These are phyloP conservation scores for Hippopotamyrus pictus DNA, from an alignment of 2,797 vertebrate species.

Conservation along the genomic window DNA sequence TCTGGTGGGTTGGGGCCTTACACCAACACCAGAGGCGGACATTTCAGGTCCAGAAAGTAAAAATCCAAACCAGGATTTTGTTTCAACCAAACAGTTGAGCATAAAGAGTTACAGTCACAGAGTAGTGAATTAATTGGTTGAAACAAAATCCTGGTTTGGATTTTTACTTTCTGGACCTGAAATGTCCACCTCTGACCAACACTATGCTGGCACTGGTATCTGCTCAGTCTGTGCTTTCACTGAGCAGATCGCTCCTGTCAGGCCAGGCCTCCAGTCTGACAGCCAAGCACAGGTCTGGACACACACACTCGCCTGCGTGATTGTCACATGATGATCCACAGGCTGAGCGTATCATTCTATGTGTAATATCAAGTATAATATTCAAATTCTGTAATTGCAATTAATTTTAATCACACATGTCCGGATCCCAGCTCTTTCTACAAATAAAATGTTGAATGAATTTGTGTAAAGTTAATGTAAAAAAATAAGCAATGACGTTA, in stretches of 20 bases:
- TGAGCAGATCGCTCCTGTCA: constrained; percentile 70
- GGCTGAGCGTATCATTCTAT: background rate
- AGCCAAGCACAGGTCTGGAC: constrained; percentile 81
- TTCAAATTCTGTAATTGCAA: background rate
- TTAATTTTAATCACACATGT: background rate
- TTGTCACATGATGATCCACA: constrained; percentile 47
- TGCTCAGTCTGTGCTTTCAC: constrained; percentile 68
- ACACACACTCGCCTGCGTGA: constrained; percentile 74
- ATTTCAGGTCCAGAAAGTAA: too few species aligned
- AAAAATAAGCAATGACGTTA: too few species aligned
- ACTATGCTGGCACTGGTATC: constrained; percentile 21
- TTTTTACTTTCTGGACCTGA: too few species aligned
- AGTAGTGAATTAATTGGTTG: too few species aligned
- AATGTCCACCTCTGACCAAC: too few species aligned
- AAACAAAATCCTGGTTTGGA: too few species aligned
- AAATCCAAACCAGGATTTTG: too few species aligned
- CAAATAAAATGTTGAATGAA: background rate
- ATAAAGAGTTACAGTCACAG: too few species aligned
- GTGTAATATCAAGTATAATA: background rate
- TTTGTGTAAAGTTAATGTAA: background rate
- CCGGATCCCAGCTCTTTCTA: background rate
- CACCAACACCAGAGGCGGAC: background rate
- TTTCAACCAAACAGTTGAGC: too few species aligned
- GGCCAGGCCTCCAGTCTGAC: constrained; percentile 74
- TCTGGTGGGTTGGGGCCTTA: background rate